Base-by-base conservation (phyloP, 2,113 vertebrate genomes). In the Notothenia coriiceps region DNA sequence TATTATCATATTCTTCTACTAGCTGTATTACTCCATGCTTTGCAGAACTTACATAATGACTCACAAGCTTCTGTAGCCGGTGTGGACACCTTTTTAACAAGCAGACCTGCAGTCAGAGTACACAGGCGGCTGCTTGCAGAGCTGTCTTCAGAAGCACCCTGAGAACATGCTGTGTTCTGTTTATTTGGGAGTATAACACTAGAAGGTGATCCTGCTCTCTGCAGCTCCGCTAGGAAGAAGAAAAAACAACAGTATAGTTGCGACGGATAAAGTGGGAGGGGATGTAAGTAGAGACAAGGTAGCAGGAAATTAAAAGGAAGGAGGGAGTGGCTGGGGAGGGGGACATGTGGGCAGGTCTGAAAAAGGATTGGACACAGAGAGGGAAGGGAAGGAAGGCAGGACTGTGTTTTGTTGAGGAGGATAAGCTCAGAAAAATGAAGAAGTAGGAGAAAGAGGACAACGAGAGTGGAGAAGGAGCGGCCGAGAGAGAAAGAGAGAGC, bases 241-340 rank as follows among this genome's bases (percentile, higher is more conserved):
- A 49, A 25, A 56, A 47, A 17, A 40, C 35, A 33, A 51, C 43
- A 55, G 50, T 61, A 73, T 40, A 82, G 60, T 17, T 57, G 46
- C 43, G 59, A 70, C 70, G 75, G 77, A 62, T 82, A 61, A 74
- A 96, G 95, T 86, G 77, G 75, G 85, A 51, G 76, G 66, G 10
- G 20, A 49, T 59, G 51, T n/a, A 68, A 74, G 64, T 59, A 55
- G 66, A 77, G 65, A 65, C 33, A 74, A 73, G 63, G 85, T 47
- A 64, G 79, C 59, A 69, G 80, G 79, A 84, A 72, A 57, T 86
- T 65, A 76, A 82, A 86, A 69, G 46, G 76, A 70, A 80, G 65
- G 77, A 65, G 74, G 86, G 84, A 73, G 84, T 82, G 80, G 69
- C 84, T 56, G 73, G 1, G 44, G 70, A 57, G 18, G 71, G 68